Evolutionary conservation across 2,113 vertebrate genomes (phyloP).

Genomic region (Elachura formosa): DNA sequence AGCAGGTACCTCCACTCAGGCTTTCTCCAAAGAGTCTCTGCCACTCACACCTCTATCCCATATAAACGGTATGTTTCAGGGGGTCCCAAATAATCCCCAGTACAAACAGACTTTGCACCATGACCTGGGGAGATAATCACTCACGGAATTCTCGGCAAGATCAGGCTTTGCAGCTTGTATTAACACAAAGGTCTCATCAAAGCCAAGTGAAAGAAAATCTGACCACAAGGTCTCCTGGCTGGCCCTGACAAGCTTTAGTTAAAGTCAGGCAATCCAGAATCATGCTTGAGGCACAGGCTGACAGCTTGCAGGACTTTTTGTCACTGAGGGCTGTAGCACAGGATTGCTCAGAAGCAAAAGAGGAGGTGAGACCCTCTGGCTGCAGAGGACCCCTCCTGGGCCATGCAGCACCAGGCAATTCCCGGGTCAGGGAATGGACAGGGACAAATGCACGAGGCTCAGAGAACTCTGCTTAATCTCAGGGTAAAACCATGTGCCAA

Average conservation of each 20-base stretch:
- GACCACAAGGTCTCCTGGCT: neutral
- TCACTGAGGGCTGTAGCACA: neutral
- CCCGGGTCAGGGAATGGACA: rapidly evolving
- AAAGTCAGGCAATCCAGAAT: neutral
- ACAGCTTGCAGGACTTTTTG: neutral
- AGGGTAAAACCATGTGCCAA: neutral
- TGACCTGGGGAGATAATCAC: neutral
- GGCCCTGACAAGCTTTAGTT: neutral
- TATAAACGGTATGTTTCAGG: neutral
- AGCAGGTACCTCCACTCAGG: neutral
- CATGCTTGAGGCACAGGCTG: rapidly evolving
- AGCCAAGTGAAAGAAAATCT: neutral
- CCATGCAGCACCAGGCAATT: neutral
- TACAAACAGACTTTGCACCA: neutral
- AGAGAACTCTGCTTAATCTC: neutral
- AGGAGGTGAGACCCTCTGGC: neutral
- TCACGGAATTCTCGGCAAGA: neutral
- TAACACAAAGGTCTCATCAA: neutral
- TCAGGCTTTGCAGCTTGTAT: neutral
- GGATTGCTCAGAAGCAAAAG: neutral
- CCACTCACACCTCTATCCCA: neutral
- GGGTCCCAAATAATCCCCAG: neutral
- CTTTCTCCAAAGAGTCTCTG: neutral
- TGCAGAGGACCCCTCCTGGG: neutral
- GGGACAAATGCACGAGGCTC: rapidly evolving